Conservation (phyloP, 2,888 invertebrate species). For the Synergus laeviventris region DNA sequence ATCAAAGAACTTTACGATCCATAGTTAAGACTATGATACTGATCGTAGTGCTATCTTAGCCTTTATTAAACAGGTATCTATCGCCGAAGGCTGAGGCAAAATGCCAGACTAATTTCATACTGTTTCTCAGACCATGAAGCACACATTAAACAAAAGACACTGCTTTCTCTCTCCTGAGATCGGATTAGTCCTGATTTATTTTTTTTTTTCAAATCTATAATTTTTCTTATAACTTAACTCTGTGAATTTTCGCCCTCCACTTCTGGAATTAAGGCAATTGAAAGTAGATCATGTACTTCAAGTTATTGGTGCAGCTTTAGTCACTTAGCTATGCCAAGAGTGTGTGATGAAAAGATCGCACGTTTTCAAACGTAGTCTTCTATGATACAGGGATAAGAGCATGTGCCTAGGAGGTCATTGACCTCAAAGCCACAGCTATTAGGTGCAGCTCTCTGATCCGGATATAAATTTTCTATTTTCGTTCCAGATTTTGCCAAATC, state of each 20-base stretch:
- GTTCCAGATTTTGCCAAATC: slow-evolving; percentile 39
- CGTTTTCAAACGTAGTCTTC: slow-evolving; percentile 26
- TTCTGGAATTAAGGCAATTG: background rate
- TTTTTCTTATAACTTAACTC: background rate
- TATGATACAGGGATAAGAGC: slow-evolving; percentile 37
- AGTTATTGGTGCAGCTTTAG: background rate
- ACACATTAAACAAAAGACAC: background rate
- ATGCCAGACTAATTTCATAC: background rate
- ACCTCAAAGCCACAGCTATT: slow-evolving; percentile 30
- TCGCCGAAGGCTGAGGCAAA: background rate
- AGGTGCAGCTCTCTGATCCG: slow-evolving; percentile 28
- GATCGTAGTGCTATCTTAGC: slow-evolving; percentile 19
- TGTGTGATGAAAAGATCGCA: slow-evolving; percentile 25
- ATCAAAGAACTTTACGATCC: slow-evolving; percentile 25
- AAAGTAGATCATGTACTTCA: background rate
- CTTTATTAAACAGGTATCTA: slow-evolving; percentile 5
- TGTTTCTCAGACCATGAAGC: background rate
- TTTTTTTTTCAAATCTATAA: too few relatives aligned
- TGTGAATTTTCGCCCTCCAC: background rate
- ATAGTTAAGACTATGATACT: slow-evolving; percentile 6
- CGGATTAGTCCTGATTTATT: background rate
- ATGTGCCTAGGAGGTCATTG: slow-evolving; percentile 33
- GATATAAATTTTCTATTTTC: slow-evolving; percentile 27
- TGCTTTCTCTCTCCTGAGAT: background rate
- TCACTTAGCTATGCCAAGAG: slow-evolving; percentile 17